Conservation (phyloP, 2,797 vertebrate genomes). For the Champsocephalus gunnari region DNA sequence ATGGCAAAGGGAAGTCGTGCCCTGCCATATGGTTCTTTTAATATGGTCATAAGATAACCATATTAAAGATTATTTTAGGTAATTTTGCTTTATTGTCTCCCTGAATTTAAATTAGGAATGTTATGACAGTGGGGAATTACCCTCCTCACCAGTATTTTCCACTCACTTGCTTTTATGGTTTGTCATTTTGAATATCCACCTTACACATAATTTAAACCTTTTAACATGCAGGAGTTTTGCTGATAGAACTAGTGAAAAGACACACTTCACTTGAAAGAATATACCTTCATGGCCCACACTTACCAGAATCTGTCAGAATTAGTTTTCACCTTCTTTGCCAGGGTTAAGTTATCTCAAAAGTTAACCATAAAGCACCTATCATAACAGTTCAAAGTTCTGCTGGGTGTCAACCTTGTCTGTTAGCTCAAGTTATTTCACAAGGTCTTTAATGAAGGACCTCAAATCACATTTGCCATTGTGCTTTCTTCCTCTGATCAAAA, state of each 20-base stretch:
- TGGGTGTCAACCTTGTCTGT: not conserved
- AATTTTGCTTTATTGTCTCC: not conserved
- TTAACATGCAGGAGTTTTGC: not conserved
- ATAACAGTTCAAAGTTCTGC: no score
- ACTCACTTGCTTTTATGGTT: not conserved
- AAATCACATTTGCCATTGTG: not conserved
- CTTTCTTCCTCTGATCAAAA: not conserved
- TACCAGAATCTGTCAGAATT: not conserved
- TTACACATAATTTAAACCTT: not conserved
- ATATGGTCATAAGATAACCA: no score
- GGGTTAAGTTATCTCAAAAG: not conserved
- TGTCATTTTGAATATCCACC: conserved; percentile 4
- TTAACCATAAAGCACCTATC: not conserved
- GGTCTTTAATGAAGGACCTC: not conserved
- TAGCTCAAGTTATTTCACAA: not conserved
- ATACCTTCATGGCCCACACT: not conserved
- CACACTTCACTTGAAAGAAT: not conserved
- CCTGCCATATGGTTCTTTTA: not conserved
- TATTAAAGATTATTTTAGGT: no score
- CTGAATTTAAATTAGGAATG: not conserved
- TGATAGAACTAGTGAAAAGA: not conserved
- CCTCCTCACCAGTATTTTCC: not conserved
- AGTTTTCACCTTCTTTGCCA: not conserved
- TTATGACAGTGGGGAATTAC: not conserved
- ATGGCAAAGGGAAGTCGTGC: conserved; percentile 1